Evolutionary conservation across 2,888 invertebrate genomes (phyloP).

Genomic region (Pristionchus maxplancki): DNA sequence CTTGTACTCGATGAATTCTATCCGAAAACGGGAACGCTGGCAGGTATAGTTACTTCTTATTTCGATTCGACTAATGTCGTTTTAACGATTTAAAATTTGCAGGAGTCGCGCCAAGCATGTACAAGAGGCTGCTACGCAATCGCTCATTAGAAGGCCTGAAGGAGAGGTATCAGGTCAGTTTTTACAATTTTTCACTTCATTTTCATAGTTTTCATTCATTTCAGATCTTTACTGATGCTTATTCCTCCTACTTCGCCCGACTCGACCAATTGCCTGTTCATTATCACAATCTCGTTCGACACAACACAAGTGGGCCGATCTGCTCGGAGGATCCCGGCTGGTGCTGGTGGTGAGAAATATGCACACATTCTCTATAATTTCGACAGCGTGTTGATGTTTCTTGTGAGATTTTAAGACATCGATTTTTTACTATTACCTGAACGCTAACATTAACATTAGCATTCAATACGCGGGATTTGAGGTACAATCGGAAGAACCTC

Average conservation of each 20-base stretch:
- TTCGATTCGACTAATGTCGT: not conserved
- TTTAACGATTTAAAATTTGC: not conserved
- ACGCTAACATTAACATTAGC: too few relatives aligned
- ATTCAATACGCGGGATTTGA: too few relatives aligned
- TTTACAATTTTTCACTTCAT: too few relatives aligned
- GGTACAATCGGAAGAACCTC: not conserved
- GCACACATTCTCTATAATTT: too few relatives aligned
- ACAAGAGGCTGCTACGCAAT: constrained; percentile 15
- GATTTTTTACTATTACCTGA: too few relatives aligned
- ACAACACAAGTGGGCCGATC: constrained; percentile 29
- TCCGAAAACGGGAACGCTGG: not conserved
- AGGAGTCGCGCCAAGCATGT: constrained; percentile 11
- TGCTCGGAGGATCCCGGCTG: constrained; percentile 20
- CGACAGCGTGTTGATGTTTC: too few relatives aligned
- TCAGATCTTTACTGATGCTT: not conserved
- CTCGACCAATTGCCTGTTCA: not conserved
- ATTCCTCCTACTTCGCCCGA: not conserved
- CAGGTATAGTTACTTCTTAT: not conserved
- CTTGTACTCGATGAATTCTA: constrained; percentile 28
- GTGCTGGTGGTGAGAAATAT: constrained; percentile 49
- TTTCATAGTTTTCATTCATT: too few relatives aligned
- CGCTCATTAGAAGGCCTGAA: not conserved
- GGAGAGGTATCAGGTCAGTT: not conserved
- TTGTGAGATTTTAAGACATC: too few relatives aligned
- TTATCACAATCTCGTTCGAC: not conserved